These are phyloP conservation scores for Dastarcus helophoroides DNA, from an alignment of 2,888 invertebrate species.

Conservation along the genomic window DNA sequence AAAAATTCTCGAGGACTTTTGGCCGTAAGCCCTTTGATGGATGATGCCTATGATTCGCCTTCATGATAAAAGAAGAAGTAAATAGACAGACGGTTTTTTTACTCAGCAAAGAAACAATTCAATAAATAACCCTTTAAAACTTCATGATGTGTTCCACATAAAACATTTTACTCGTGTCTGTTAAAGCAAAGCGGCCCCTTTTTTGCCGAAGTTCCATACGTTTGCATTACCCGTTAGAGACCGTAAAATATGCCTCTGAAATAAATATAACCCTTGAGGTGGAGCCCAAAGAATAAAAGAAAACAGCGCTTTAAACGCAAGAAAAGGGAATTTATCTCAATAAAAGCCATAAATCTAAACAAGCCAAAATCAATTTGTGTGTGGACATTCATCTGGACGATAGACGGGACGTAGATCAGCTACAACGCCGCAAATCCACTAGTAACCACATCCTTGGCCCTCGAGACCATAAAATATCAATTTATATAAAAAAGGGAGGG, in stretches of 20 bases:
- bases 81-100: no score
- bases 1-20: no score
- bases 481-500: slow-evolving; percentile 27
- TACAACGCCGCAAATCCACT: slow-evolving; percentile 24
- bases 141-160: background rate
- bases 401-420: slow-evolving; percentile 20
- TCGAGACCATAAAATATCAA: slow-evolving; percentile 31
- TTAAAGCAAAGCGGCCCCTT: no score
- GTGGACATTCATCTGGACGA: slow-evolving; percentile 24
- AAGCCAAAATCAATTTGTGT: slow-evolving; percentile 31
- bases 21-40: no score
- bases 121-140: no score
- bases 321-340: slow-evolving; percentile 30
- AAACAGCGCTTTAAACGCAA: slow-evolving; percentile 1
- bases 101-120: no score
- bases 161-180: background rate
- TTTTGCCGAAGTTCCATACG: no score
- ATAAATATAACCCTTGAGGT: slow-evolving; percentile 1
- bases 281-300: background rate
- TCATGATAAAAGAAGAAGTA: no score
- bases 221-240: no score
- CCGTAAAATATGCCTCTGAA: background rate
- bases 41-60: no score
- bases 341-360: slow-evolving; percentile 32
- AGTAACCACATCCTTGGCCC: slow-evolving; percentile 28